Evolutionary conservation across 2,888 invertebrate species (phyloP).

Genomic region (Acheta domesticus): DNA sequence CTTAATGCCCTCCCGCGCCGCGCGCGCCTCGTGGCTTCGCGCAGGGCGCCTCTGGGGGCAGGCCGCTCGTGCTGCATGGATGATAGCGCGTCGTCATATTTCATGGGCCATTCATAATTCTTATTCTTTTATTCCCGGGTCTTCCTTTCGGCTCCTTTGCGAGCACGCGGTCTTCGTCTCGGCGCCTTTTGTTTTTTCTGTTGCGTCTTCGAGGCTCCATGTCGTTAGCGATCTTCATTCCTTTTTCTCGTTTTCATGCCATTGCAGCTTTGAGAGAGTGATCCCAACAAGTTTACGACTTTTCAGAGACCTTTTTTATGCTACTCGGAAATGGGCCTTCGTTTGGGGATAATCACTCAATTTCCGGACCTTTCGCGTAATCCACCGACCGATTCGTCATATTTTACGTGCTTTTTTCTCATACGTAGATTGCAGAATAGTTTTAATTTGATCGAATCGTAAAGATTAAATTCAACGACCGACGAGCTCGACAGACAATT

Average conservation of each 20-base stretch:
- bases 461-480: no score
- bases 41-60: background rate
- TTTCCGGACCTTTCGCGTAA: background rate
- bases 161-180: no score
- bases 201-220: background rate
- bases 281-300: background rate
- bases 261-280: background rate
- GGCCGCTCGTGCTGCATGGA: background rate
- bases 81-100: background rate
- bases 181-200: background rate
- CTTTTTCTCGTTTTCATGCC: background rate
- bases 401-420: no score
- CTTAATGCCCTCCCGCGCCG: background rate
- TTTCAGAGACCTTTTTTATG: background rate
- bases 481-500: no score
- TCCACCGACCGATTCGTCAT: background rate
- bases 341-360: background rate
- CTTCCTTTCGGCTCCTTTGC: slow-evolving; percentile 3
- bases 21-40: no score
- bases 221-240: background rate
- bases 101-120: background rate
- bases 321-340: background rate
- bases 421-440: no score
- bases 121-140: background rate
- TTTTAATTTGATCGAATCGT: no score